Conservation (phyloP, 2,113 vertebrate genomes). For the Bubo bubo region DNA sequence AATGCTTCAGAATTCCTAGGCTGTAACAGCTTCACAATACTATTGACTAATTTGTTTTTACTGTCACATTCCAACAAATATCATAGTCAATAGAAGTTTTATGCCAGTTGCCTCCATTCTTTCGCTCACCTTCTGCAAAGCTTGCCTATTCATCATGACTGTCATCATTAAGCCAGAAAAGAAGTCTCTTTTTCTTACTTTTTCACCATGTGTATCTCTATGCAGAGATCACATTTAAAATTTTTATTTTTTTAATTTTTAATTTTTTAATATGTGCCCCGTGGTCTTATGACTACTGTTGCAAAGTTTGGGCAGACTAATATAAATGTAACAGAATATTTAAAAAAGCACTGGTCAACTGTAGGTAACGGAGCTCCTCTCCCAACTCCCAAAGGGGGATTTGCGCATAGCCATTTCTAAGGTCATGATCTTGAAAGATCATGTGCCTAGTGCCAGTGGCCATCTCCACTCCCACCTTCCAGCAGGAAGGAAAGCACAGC, state of each 20-base stretch:
- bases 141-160: not conserved
- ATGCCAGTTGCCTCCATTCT: not conserved
- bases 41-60: slow-evolving; percentile 14
- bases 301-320: not conserved
- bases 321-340: not conserved
- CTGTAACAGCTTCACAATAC: slow-evolving; percentile 16
- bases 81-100: slow-evolving; percentile 3
- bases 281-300: not conserved
- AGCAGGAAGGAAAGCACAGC: not conserved
- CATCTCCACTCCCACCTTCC: not conserved
- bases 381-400: not conserved
- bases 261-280: not conserved
- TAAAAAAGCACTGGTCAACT: not conserved
- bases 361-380: not conserved
- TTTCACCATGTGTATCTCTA: not conserved
- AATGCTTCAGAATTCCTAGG: not conserved
- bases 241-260: not conserved
- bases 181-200: not conserved
- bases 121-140: not conserved
- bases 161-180: not conserved
- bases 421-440: not conserved
- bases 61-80: slow-evolving; percentile 23
- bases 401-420: not conserved
- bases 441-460: no score
- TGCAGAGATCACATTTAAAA: not conserved